Conservation (phyloP, 92 coral and sea anemone species). For the Zoanthus solanderi region DNA sequence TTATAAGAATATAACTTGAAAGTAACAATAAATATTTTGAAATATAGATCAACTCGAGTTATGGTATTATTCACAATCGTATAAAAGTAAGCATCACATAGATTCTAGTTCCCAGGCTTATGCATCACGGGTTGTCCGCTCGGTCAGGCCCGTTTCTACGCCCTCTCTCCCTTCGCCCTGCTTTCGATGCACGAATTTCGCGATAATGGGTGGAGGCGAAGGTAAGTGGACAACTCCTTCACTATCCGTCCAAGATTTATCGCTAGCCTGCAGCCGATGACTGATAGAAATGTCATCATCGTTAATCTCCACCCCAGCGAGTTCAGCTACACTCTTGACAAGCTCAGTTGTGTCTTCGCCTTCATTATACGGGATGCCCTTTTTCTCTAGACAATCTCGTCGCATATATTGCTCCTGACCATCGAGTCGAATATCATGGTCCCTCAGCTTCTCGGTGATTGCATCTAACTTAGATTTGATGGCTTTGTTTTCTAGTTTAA, state of each 20-base stretch:
- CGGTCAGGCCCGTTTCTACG: constrained; percentile 12
- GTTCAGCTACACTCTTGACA: constrained; percentile 7
- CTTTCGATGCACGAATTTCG: not conserved
- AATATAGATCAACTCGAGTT: too few relatives aligned
- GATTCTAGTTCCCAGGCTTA: not conserved
- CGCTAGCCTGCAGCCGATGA: constrained; percentile 13
- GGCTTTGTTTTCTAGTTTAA: not conserved
- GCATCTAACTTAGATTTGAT: not conserved
- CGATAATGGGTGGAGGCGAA: not conserved
- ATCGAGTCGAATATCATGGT: not conserved
- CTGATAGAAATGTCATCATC: not conserved
- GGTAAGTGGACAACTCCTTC: not conserved
- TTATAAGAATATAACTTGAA: constrained; percentile 1
- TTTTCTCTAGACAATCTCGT: constrained; percentile 15
- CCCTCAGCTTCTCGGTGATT: constrained; percentile 1
- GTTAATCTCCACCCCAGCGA: constrained; percentile 9
- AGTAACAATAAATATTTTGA: not conserved
- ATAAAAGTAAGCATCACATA: not conserved
- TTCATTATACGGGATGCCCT: constrained; percentile 18
- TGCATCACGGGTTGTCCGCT: constrained; percentile 19
- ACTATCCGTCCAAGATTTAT: constrained; percentile 12
- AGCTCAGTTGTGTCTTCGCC: constrained; percentile 25
- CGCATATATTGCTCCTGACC: constrained; percentile 15
- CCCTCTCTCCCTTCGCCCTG: constrained; percentile 12
- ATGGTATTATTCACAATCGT: too few relatives aligned